phyloP scores from a whole-genome alignment of 2,888 invertebrate genomes.

The Margaritifera margaritifera region DNA sequence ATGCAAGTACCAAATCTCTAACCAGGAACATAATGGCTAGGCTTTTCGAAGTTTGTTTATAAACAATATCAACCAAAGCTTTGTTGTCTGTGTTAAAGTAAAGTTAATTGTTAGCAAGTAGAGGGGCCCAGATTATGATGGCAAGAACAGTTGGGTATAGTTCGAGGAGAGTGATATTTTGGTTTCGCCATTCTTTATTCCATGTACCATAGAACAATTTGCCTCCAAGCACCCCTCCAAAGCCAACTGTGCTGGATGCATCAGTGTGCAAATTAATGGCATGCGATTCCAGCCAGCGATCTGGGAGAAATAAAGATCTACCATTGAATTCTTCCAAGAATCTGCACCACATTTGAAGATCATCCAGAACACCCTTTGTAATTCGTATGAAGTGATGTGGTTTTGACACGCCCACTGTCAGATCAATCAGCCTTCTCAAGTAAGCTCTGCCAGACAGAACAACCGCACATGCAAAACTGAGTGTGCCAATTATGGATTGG shows the following conservation, averaged over 20 bases:
- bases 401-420: conserved; percentile 9
- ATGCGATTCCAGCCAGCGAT: no score
- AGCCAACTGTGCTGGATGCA: conserved; percentile 22
- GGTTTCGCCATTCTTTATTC: conserved; percentile 1
- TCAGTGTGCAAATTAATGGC: no score
- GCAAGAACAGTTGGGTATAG: conserved; percentile 30
- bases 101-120: conserved; percentile 11
- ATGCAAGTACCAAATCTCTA: no score
- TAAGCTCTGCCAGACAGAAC: conserved; percentile 17
- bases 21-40: conserved; percentile 20
- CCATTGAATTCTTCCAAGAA: conserved; percentile 26
- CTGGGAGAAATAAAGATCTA: conserved; percentile 12
- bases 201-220: conserved; percentile 23
- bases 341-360: conserved; percentile 15
- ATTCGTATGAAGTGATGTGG: conserved; percentile 16
- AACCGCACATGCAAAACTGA: conserved; percentile 21
- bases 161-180: no score
- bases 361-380: conserved; percentile 8
- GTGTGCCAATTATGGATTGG: conserved; percentile 19
- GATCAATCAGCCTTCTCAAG: conserved; percentile 13
- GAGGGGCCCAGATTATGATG: conserved; percentile 21
- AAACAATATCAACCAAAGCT: conserved; percentile 27
- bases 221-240: conserved; percentile 8
- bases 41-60: conserved; percentile 24
- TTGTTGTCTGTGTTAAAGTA: conserved; percentile 21